Evolutionary conservation across 64 coral and sea anemone species (phyloP).

Genomic region (Stylophora pistillata): DNA sequence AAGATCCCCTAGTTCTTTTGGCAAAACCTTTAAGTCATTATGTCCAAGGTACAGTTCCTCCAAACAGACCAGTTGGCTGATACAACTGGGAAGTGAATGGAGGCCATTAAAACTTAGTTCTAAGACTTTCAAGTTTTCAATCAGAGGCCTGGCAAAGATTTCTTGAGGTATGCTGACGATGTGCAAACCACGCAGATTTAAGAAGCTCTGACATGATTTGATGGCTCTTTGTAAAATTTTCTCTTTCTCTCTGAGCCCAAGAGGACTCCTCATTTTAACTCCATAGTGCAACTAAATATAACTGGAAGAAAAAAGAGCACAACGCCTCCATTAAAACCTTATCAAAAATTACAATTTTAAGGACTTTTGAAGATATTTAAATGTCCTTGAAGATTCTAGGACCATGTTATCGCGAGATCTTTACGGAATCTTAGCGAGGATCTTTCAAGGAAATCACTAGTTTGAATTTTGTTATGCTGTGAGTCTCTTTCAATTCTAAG

Average conservation of each 20-base stretch:
- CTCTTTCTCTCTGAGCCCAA: constrained; percentile 79
- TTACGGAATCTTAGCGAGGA: too few relatives aligned
- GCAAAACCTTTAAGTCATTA: constrained; percentile 64
- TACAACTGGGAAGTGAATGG: constrained; percentile 55
- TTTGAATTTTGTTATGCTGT: too few relatives aligned
- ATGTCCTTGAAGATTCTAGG: too few relatives aligned
- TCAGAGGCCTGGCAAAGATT: constrained; percentile 56
- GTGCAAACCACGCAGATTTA: constrained; percentile 72
- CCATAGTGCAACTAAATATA: background rate
- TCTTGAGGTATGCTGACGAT: constrained; percentile 45
- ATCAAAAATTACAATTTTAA: too few relatives aligned
- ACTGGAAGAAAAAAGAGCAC: background rate
- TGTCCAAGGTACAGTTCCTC: constrained; percentile 70
- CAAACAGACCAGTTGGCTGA: constrained; percentile 29
- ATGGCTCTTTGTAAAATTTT: constrained; percentile 77
- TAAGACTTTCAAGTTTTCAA: constrained; percentile 43
- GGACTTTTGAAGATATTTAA: too few relatives aligned
- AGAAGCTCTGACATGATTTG: constrained; percentile 68
- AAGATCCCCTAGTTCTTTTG: constrained; percentile 53
- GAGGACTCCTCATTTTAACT: constrained; percentile 69
- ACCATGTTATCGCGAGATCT: too few relatives aligned
- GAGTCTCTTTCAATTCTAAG: too few relatives aligned
- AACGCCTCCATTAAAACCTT: background rate
- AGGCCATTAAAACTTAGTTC: constrained; percentile 82
- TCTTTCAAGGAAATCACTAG: too few relatives aligned